A percentile compares a stretch with the other conserved stretches of the same genome.
Conservation (phyloP, 2,113 vertebrate genomes). For the rat (Rattus norvegicus) region GRCr8 NC_086026.1:88355501-88356000, state of each 20-base stretch:
- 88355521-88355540: background rate
- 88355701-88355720: conserved; percentile 3
- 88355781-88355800: background rate
- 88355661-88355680: background rate
- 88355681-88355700: background rate
- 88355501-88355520: background rate
- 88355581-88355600: conserved; percentile 6
- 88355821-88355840: background rate
- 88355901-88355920: background rate
- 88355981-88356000: background rate
- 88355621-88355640: background rate
- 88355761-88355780: background rate
- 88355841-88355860: background rate
- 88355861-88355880: background rate
- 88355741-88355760: too few species aligned
- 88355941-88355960: background rate
- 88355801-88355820: background rate
- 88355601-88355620: background rate
- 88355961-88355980: background rate
- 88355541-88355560: background rate
- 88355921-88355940: background rate
- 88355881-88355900: background rate
- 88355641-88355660: background rate
- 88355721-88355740: background rate
- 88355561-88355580: conserved; percentile 54